A percentile compares a stretch with the other conserved stretches of the same genome.
These are phyloP conservation scores for Pseudococcus longispinus DNA, from an alignment of 2,888 invertebrate genomes.

Conservation along the genomic window DNA sequence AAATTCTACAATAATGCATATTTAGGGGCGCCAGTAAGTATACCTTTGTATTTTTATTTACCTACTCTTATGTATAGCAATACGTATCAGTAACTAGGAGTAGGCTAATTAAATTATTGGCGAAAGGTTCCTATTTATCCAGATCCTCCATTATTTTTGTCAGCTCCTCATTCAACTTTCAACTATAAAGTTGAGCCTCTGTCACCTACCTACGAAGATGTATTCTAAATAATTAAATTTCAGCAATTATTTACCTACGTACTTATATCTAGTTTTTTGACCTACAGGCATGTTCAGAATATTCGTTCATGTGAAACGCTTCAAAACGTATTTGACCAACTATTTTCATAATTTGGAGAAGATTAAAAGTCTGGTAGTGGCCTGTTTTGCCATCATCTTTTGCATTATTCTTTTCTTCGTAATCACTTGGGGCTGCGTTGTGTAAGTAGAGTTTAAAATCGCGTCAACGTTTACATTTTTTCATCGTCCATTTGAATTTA, in stretches of 20 bases:
- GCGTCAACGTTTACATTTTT: no score
- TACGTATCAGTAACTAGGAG: no score
- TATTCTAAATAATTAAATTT: no score
- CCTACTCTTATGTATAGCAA: no score
- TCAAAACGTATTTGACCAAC: not conserved
- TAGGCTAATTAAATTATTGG: no score
- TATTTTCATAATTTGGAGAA: not conserved
- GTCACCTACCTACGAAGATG: no score
- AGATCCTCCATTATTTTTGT: no score
- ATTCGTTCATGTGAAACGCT: not conserved
- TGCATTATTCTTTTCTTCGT: not conserved
- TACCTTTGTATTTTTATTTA: not conserved
- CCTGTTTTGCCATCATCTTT: not conserved
- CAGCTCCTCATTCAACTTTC: no score
- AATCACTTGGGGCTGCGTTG: not conserved
- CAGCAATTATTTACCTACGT: no score
- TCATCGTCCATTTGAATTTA: not conserved
- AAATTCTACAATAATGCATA: not conserved
- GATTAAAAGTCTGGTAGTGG: not conserved
- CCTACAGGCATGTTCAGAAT: not conserved
- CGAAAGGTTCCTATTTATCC: no score
- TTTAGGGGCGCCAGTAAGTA: not conserved
- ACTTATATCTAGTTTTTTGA: not conserved
- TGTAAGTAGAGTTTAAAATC: no score
- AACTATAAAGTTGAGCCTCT: no score